Evolutionary conservation across 2,797 vertebrate genomes (phyloP).

Genomic region (Lophius americanus): DNA sequence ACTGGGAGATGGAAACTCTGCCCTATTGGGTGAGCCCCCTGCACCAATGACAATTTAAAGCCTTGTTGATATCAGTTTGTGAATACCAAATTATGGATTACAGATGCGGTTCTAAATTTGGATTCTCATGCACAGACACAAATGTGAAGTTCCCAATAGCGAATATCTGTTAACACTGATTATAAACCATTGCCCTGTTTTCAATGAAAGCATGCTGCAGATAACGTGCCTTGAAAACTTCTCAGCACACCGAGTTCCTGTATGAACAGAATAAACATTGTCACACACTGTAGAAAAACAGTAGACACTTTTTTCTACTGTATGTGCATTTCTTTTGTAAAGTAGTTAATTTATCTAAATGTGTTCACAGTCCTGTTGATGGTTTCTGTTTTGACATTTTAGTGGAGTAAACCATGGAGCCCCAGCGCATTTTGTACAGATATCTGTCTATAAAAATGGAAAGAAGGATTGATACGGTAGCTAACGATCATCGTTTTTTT

Average conservation of each 20-base stretch:
- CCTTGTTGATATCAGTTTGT: neutral
- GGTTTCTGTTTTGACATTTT: constrained; percentile 52
- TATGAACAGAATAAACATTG: constrained; percentile 30
- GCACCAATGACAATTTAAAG: neutral
- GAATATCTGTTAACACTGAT: constrained; percentile 24
- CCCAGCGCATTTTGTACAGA: constrained; percentile 2
- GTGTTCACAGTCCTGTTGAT: constrained; percentile 58
- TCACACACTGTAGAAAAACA: constrained; percentile 44
- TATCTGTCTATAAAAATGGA: neutral
- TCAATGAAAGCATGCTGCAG: constrained; percentile 29
- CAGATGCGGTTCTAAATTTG: constrained; percentile 9
- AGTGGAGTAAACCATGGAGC: constrained; percentile 48
- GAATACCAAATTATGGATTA: neutral
- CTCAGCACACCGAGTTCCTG: constrained; percentile 13
- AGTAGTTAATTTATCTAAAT: constrained; percentile 64
- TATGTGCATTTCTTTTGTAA: constrained; percentile 61
- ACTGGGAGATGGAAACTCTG: constrained; percentile 92
- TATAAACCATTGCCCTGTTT: constrained; percentile 26
- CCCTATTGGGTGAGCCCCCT: constrained; percentile 88
- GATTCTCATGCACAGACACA: constrained; percentile 37
- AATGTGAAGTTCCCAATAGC: constrained; percentile 15
- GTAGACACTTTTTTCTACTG: constrained; percentile 48
- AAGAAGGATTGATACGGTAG: neutral
- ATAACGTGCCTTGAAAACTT: constrained; percentile 19
- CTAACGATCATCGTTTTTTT: neutral